phyloP scores from a whole-genome alignment of 1,140 invertebrate genomes.

The Drosophila tropicalis region DNA sequence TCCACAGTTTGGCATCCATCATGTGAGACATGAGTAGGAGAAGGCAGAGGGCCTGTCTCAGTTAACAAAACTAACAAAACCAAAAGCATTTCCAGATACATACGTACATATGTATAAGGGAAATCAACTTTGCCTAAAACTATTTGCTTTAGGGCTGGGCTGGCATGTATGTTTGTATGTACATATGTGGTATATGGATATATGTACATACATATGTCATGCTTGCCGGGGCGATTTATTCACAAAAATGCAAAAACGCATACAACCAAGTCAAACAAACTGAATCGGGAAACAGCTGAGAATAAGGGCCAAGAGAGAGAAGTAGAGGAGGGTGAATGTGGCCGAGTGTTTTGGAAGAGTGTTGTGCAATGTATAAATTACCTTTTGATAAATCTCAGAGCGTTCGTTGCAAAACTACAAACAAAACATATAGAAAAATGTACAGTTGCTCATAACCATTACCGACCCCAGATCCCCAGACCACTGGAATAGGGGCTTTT shows the following conservation, averaged over 20 bases:
- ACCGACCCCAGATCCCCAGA: too few species aligned
- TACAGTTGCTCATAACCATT: conserved; percentile 16
- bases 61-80: neutral
- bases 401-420: conserved; percentile 25
- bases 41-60: neutral
- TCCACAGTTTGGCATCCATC: neutral
- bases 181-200: neutral
- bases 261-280: conserved; percentile 53
- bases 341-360: neutral
- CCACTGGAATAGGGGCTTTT: conserved; percentile 1
- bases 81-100: conserved; percentile 1
- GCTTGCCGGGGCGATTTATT: conserved; percentile 80
- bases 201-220: conserved; percentile 56
- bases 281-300: conserved; percentile 21
- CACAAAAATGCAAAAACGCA: conserved; percentile 43
- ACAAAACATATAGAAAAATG: conserved; percentile 72
- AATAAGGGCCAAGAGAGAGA: neutral
- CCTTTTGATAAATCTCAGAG: conserved; percentile 82
- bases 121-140: conserved; percentile 11
- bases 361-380: conserved; percentile 76
- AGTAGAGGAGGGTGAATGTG: neutral
- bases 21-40: neutral
- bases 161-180: neutral
- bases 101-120: neutral
- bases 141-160: conserved; percentile 7